Evolutionary conservation across 2,888 invertebrate species (phyloP), one percentile per base, ranked within the genome.

Genomic region (Polydesmus complanatus): DNA sequence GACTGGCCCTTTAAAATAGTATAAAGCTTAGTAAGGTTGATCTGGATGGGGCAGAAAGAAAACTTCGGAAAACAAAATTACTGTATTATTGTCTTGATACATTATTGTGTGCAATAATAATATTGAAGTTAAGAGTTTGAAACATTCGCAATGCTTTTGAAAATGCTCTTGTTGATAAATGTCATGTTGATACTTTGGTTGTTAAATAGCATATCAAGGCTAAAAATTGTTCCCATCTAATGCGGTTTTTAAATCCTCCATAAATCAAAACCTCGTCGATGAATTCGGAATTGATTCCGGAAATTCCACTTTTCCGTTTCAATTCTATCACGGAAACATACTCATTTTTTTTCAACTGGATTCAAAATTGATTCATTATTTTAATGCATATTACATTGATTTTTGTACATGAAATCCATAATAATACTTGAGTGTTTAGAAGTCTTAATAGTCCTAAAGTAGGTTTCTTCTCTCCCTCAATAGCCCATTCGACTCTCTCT

Each of bases 361-460:
- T 8, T 8, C 14, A 37, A 37, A 14, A 37, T 37, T 37, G n/a
- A 37, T 14, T 37, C 5, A 8, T 37, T 37, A 37, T 37, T 8
- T 5, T 37, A 37, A 8, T 37, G 37, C 14, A 8, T 37, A 37
- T 37, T 37, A 37, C 14, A 5, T 8, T 14, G 37, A 37, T 37
- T 37, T 37, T 37, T 37, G 5, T 37, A 8, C 37, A 37, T n/a
- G n/a, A 14, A 18, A 27, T 11, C 19, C 37, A 47, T 14, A 5
- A 54, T 25, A 51, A 60, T 67, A 90, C 84, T 80, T 90, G 89
- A 68, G 83, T 80, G 60, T 88, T 79, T 11, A 92, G 74, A 2
- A 88, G 83, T 69, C 83, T 83, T 27, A 91, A 73, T 69, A 88
- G 85, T 0, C 90, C 91, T 5, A 86, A 81, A 0, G 89, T 88